Conservation (phyloP, 2,113 vertebrate genomes). For the Acrocephalus kingi region DNA sequence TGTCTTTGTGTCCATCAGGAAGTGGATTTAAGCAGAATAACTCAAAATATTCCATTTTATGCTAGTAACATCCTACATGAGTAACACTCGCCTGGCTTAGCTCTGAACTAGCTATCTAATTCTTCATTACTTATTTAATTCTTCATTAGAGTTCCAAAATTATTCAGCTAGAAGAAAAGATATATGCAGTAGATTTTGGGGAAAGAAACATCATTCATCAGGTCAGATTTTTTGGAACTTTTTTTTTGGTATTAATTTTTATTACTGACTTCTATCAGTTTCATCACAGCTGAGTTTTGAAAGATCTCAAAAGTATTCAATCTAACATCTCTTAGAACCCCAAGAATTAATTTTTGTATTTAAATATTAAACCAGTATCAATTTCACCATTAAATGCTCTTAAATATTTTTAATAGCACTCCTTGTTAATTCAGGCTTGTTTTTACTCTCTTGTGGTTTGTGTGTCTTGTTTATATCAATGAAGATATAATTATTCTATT, state of each 20-base stretch:
- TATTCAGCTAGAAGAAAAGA: background rate
- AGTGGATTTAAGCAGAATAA: background rate
- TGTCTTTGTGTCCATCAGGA: background rate
- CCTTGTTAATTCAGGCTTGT: background rate
- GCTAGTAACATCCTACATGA: background rate
- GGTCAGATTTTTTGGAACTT: accelerated
- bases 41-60: background rate
- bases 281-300: background rate
- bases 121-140: background rate
- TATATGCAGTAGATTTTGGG: background rate
- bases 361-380: background rate
- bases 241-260: background rate
- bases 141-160: background rate
- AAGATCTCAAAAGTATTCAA: background rate
- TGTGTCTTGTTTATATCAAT: background rate
- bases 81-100: background rate
- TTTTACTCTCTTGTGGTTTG: background rate
- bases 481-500: background rate
- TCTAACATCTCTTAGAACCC: background rate
- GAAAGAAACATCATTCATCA: background rate
- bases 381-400: background rate
- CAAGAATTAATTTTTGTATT: background rate
- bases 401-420: background rate
- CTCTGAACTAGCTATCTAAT: background rate
- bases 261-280: background rate